A percentile compares a stretch with the other conserved stretches of the same genome.
phyloP scores from a whole-genome alignment of 2,113 vertebrate genomes.

The Bostrychus sinensis region DNA sequence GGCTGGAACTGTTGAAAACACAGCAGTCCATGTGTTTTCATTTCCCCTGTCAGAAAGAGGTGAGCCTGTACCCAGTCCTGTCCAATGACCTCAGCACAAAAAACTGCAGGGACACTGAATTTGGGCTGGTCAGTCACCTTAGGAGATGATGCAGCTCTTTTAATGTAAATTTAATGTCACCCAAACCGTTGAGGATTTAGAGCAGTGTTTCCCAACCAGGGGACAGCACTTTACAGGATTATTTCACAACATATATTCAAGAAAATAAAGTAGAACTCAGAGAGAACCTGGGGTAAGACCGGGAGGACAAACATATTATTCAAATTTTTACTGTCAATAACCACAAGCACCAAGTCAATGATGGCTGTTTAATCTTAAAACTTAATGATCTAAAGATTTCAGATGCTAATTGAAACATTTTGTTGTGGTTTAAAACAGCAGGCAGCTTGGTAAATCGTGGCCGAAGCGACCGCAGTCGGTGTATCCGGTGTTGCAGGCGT shows the following conservation, averaged over 20 bases:
- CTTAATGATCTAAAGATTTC: background rate
- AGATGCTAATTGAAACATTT: background rate
- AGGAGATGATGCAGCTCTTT: background rate
- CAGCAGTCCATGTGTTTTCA: background rate
- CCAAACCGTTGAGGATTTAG: too few relatives aligned
- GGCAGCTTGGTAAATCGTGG: conserved; percentile 77
- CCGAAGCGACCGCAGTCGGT: conserved; percentile 83
- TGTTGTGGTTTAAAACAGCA: conserved; percentile 54
- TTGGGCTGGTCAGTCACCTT: too few relatives aligned
- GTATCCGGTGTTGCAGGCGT: conserved; percentile 75
- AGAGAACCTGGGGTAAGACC: too few relatives aligned
- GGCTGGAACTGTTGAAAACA: conserved; percentile 1
- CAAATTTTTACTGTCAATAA: background rate
- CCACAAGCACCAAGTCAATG: background rate
- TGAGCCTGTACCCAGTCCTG: background rate
- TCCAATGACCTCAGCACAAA: too few relatives aligned
- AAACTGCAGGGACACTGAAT: too few relatives aligned
- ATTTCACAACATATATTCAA: too few relatives aligned
- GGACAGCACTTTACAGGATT: too few relatives aligned
- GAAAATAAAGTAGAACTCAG: too few relatives aligned
- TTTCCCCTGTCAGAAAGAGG: background rate
- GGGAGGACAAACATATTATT: too few relatives aligned
- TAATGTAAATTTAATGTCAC: background rate
- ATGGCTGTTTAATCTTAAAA: background rate
- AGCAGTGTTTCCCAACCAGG: too few relatives aligned